Evolutionary conservation across 2,797 vertebrate species (phyloP).

Genomic region (Varecia variegata): DNA sequence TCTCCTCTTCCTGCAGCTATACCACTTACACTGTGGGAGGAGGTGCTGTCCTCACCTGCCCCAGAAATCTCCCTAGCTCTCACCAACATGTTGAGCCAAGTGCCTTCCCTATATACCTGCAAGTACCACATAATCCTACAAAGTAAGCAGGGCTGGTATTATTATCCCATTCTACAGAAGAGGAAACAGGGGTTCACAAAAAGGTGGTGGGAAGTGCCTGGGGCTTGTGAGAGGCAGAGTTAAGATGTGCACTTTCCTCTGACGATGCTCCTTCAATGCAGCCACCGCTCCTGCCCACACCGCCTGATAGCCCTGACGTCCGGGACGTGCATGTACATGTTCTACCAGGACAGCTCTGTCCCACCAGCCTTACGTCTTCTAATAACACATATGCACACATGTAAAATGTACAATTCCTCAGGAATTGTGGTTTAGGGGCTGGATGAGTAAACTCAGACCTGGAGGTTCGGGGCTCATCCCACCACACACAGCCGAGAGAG

Average conservation of each 20-base stretch:
- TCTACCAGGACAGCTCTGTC: neutral
- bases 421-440: neutral
- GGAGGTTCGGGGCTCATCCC: neutral
- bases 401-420: neutral
- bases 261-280: neutral
- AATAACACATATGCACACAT: neutral
- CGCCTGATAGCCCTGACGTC: neutral
- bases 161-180: neutral
- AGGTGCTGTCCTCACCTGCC: neutral
- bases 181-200: neutral
- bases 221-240: neutral
- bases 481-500: neutral
- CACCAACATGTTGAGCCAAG: no score
- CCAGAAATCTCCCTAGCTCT: neutral
- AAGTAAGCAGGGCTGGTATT: no score
- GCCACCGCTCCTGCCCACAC: rapidly evolving
- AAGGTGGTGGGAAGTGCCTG: neutral
- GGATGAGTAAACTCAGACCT: neutral
- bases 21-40: rapidly evolving
- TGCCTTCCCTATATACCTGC: neutral
- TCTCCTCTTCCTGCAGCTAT: neutral
- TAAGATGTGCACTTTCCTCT: neutral
- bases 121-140: neutral
- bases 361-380: neutral
- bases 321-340: neutral